Percentiles rank a stretch among this genome's conserved stretches.
Evolutionary conservation across 1,140 invertebrate species (phyloP).

Genomic region (Galendromus occidentalis): DNA sequence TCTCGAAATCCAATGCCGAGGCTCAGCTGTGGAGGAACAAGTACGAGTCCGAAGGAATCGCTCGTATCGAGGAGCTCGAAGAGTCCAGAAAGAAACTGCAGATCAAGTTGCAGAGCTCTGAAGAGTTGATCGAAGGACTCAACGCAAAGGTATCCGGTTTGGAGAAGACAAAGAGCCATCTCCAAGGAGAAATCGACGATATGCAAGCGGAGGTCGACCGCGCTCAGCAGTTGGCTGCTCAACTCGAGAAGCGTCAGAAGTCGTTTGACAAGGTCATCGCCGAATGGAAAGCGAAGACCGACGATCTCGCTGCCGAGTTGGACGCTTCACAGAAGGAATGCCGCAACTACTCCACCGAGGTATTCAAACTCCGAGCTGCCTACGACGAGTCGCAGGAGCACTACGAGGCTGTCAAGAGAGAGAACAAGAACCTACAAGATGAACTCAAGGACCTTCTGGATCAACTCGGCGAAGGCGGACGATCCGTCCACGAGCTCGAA

Average conservation of each 20-base stretch:
- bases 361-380: slow-evolving; percentile 31
- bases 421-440: slow-evolving; percentile 34
- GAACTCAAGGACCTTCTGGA: slow-evolving; percentile 37
- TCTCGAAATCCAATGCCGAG: slow-evolving; percentile 89
- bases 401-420: slow-evolving; percentile 33
- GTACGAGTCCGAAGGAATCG: slow-evolving; percentile 28
- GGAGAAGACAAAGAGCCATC: slow-evolving; percentile 69
- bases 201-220: slow-evolving; percentile 89
- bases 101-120: slow-evolving; percentile 79
- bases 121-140: slow-evolving; percentile 85
- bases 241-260: slow-evolving; percentile 37
- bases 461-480: slow-evolving; percentile 34
- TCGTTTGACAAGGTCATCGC: slow-evolving; percentile 34
- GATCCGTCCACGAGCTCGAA: slow-evolving; percentile 32
- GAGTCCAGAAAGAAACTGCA: slow-evolving; percentile 80
- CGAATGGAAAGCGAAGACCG: slow-evolving; percentile 35
- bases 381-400: slow-evolving; percentile 32
- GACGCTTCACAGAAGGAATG: slow-evolving; percentile 34
- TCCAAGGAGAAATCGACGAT: slow-evolving; percentile 44
- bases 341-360: slow-evolving; percentile 33
- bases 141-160: slow-evolving; percentile 83
- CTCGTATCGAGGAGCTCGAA: slow-evolving; percentile 31
- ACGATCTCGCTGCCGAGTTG: slow-evolving; percentile 33
- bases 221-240: slow-evolving; percentile 29
- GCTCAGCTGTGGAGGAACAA: slow-evolving; percentile 41